phyloP scores from a whole-genome alignment of 2,888 invertebrate genomes.

The Craniophora ligustri region DNA sequence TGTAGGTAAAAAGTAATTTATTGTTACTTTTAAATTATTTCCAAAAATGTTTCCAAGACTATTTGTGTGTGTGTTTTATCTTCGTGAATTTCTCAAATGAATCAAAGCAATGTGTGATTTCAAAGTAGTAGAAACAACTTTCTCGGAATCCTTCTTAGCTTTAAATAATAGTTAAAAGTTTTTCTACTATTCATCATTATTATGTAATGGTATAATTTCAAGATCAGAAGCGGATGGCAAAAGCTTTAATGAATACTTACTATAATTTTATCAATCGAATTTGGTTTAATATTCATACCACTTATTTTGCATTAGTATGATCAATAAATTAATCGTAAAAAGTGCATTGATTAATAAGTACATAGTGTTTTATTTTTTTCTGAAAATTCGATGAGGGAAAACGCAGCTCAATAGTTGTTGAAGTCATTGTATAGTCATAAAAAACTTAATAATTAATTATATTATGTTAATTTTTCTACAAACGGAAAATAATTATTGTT shows the following conservation, averaged over 20 bases:
- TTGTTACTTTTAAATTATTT: conserved; percentile 86
- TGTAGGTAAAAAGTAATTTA: conserved; percentile 84
- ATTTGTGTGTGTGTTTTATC: conserved; percentile 68
- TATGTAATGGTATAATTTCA: conserved; percentile 39
- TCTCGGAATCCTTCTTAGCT: conserved; percentile 84
- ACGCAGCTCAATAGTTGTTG: conserved; percentile 48
- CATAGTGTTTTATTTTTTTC: conserved; percentile 32
- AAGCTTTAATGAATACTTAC: conserved; percentile 53
- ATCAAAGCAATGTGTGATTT: conserved; percentile 70
- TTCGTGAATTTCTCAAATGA: conserved; percentile 61
- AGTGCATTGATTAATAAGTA: conserved; percentile 16
- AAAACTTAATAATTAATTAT: conserved; percentile 57
- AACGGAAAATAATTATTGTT: conserved; percentile 50
- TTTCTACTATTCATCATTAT: conserved; percentile 50
- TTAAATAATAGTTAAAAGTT: conserved; percentile 77
- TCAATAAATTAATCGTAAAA: conserved; percentile 7
- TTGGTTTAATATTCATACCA: conserved; percentile 33
- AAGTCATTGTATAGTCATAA: conserved; percentile 57
- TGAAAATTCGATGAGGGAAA: conserved; percentile 39
- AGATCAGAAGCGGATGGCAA: conserved; percentile 44
- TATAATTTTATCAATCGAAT: conserved; percentile 39
- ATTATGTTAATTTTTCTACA: conserved; percentile 47
- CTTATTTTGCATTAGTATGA: conserved; percentile 24
- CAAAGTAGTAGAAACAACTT: conserved; percentile 68
- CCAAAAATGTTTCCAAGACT: conserved; percentile 81